Evolutionary conservation across 2,797 vertebrate species (phyloP).

Genomic region (Taeniopygia guttata): DNA sequence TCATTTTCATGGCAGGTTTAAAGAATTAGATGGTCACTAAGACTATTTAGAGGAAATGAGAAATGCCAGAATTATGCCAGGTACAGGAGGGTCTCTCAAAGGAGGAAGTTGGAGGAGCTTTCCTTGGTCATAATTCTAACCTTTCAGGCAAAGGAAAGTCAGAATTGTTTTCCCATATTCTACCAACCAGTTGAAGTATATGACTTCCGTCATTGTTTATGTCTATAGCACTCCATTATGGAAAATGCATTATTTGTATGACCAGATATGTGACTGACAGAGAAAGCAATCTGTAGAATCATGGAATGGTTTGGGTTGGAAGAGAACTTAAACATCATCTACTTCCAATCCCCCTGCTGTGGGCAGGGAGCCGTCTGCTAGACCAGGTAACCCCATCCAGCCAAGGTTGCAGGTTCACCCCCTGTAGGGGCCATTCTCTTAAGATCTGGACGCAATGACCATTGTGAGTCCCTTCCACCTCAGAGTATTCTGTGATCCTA

Average conservation of each 20-base stretch:
- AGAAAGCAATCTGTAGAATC: background rate
- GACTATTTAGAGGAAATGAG: background rate
- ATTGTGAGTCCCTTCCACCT: background rate
- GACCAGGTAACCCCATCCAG: background rate
- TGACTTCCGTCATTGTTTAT: background rate
- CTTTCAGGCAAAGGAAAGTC: background rate
- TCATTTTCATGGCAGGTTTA: background rate
- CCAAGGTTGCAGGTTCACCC: background rate
- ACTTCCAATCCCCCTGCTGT: background rate
- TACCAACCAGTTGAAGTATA: background rate
- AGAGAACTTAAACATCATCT: background rate
- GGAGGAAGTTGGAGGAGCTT: background rate
- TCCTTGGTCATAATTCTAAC: rapidly evolving
- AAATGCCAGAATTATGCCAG: background rate
- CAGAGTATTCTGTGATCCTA: background rate
- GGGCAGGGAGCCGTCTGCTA: background rate
- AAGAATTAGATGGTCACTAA: background rate
- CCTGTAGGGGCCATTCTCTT: too few species aligned
- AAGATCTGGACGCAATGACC: background rate
- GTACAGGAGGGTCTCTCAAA: background rate
- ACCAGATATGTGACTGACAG: background rate
- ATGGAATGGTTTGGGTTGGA: background rate
- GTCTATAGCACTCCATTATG: background rate
- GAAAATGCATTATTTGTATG: background rate
- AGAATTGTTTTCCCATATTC: background rate